Evolutionary conservation across 2,888 invertebrate species (phyloP).

Genomic region (Phalangium opilio): DNA sequence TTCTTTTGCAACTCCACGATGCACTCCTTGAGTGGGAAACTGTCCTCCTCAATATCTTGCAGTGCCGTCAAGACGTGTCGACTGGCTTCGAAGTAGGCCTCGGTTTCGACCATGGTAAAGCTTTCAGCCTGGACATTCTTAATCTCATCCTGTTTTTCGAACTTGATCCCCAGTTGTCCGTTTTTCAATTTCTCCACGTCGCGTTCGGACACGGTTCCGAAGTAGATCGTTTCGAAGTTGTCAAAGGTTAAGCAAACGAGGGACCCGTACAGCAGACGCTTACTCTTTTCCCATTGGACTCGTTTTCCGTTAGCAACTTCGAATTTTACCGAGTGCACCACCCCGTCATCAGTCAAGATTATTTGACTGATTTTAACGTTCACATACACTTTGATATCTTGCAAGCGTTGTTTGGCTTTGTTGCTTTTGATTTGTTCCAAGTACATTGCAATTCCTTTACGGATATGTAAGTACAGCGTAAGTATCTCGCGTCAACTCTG

Average conservation of each 20-base stretch:
- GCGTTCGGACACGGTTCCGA: conserved; percentile 50
- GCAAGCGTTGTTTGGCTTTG: conserved; percentile 1
- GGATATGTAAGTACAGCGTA: too few relatives aligned
- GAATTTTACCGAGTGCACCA: conserved; percentile 19
- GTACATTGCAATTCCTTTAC: too few relatives aligned
- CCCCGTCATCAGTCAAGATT: conserved; percentile 21
- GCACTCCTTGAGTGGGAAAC: conserved; percentile 51
- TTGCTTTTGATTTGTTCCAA: conserved; percentile 2
- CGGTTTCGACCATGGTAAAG: conserved; percentile 56
- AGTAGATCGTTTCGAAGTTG: conserved; percentile 48
- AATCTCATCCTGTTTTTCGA: conserved; percentile 8
- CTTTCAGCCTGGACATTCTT: conserved; percentile 11
- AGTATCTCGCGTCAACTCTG: too few relatives aligned
- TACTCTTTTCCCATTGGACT: conserved; percentile 36
- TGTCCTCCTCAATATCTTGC: conserved; percentile 39
- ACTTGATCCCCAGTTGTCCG: conserved; percentile 37
- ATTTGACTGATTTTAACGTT: conserved; percentile 24
- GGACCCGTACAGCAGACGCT: conserved; percentile 52
- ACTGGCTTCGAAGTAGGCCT: conserved; percentile 67
- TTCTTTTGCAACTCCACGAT: conserved; percentile 40
- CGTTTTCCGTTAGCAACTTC: conserved; percentile 6
- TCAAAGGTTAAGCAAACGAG: conserved; percentile 54
- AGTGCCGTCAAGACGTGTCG: conserved; percentile 54
- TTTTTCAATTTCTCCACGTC: conserved; percentile 37
- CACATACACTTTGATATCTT: conserved; percentile 24